Base-by-base conservation (phyloP, 2,113 vertebrate species). In the Solea senegalensis region DNA sequence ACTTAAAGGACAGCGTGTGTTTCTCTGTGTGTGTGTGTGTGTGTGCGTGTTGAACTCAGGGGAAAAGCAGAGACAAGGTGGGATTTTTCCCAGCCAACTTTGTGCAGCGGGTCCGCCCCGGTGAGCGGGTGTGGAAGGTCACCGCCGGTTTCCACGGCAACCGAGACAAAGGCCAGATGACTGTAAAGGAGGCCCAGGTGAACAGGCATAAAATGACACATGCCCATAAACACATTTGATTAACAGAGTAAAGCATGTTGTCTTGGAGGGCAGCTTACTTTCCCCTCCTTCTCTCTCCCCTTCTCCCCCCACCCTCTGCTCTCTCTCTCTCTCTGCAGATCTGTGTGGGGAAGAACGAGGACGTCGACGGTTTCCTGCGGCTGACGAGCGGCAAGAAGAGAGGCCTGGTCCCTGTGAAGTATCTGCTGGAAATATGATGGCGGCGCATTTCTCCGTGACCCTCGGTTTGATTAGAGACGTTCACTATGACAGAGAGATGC, bases 71-170 rank as follows among this genome's bases (percentile, higher is more conserved):
- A 3, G 94, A 96, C 87, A 94, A 94, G 39, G 86, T 96, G 76
- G 96, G 96, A 76, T 96, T 94, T 91, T 98, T 97, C 86, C 96
- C 96, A 0, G 96, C 96, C 82, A 98, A 98, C 88, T 98, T 98
- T 74, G 96, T 97, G 65, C 96, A 97, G 84, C 92, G 96, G 9
- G 93, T 97, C 62, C 94, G 96, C 14, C 95, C 96, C 0, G 95
- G 96, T 0, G 96, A 98, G 88, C 94, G 92, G 0, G 94, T 96
- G 70, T 98, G 96, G 95, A 95, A 92, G 86, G 95, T 96, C 91
- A 94, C 88, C 4, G 86, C 88, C n/a, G 89, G 94, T 68, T 96
- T 95, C 90, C 94, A 91, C 0, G 96, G 96, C 39, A 94, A 94
- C 86, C 91, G 93, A 79, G 95, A 96, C 67, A 95, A 93, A 90